These are phyloP conservation scores for Anabacerthia variegaticeps DNA, from an alignment of 2,797 vertebrate species.

Conservation along the genomic window DNA sequence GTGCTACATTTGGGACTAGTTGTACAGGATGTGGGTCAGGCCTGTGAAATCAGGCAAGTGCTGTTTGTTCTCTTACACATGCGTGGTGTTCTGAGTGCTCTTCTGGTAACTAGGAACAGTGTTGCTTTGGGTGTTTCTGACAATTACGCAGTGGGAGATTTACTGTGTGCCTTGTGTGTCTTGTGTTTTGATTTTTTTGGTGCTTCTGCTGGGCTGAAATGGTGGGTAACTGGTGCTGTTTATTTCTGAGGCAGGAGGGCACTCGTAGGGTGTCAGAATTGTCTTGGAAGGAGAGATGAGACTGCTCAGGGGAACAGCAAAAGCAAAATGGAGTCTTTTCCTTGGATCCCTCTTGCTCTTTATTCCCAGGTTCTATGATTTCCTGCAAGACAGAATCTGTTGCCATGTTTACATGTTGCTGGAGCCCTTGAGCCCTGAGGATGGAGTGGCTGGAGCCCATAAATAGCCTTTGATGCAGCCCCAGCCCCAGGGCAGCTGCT, in stretches of 20 bases:
- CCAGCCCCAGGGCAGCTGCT: slow-evolving; percentile 5
- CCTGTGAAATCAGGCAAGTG: neutral
- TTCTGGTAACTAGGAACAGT: neutral
- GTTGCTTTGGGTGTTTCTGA: neutral
- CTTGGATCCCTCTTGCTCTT: neutral
- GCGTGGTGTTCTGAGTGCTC: neutral
- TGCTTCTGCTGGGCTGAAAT: neutral
- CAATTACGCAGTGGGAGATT: neutral
- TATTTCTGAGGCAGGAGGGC: neutral
- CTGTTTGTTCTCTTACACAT: neutral
- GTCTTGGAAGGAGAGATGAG: neutral
- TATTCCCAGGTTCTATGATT: neutral
- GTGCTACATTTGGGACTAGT: neutral
- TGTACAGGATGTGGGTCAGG: slow-evolving; percentile 58
- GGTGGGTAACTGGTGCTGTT: neutral
- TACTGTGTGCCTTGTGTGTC: neutral
- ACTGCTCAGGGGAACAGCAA: neutral
- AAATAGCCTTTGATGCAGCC: neutral
- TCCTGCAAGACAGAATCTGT: neutral
- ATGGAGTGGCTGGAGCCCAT: neutral
- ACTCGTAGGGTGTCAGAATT: neutral
- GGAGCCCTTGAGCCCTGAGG: neutral
- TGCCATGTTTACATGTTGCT: neutral
- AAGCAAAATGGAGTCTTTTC: neutral
- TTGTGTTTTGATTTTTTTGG: neutral